Base-by-base conservation (phyloP, 2,888 invertebrate genomes). In the Plagodis dolabraria region DNA sequence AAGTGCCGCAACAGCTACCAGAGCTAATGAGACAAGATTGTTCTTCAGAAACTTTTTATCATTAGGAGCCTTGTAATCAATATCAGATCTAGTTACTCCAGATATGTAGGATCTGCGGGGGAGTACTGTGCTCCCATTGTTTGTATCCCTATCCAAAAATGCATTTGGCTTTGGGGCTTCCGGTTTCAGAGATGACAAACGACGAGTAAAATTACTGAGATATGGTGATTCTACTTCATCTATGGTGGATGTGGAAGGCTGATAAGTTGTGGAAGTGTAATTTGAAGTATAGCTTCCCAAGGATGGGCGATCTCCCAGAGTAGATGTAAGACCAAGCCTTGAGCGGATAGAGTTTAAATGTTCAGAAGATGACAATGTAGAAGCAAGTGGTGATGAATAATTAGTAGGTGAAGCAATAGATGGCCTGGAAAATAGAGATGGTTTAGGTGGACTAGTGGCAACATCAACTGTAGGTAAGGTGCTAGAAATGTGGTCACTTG, bases 121-220 rank as follows among this genome's bases (percentile, higher is more conserved):
- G 40, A 85, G 61, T 6, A 85, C 63, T 48, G 85, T 82, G 61
- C 79, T 85, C 0, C 92, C 93, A 70, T 93, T 93, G 60, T 86
- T 89, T 6, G 79, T 70, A 58, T 93, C 92, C 53, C 89, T 71
- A 60, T 92, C 89, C 4, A 86, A 60, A 50, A 70, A 86, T 5
- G 83, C 63, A 5, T 77, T 65, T 1, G 82, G 62, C 74, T 85
- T 89, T 5, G 82, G 71, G 5, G 81, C 79, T n/a, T 92, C 92
- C 0, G 92, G 72, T 64, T 92, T 91, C 5, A 92, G 72, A 6
- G 92, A 63, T 10, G 94, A 93, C 61, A 96, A 80, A 61, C 95
- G 93, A 60, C 94, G 91, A 0, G 96, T 95, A 70, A 96, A 96
- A 75, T 95, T 96, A 74, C 95, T 96, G 74, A 96, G 86, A 82